Conservation (phyloP, 2,797 vertebrate species). For the Platyrinchus mystaceus region DNA sequence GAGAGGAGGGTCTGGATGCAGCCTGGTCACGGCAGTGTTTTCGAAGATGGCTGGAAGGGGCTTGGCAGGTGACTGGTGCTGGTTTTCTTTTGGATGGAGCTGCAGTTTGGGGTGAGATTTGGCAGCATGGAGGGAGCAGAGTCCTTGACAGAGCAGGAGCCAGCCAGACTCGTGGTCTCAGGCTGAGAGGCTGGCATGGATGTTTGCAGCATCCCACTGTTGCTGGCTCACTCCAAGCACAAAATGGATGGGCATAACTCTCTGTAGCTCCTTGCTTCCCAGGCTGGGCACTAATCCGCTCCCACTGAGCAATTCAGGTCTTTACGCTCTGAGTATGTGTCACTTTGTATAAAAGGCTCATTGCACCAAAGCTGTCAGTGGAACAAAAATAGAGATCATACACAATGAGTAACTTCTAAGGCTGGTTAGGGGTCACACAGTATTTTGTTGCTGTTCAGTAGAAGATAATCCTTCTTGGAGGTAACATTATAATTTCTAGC, state of each 20-base stretch:
- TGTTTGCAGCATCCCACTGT: background rate
- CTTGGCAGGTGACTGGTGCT: background rate
- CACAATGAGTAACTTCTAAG: background rate
- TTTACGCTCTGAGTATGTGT: background rate
- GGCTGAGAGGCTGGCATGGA: background rate
- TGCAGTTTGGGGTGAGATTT: background rate
- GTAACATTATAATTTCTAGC: background rate
- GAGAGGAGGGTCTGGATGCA: background rate
- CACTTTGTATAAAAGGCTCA: background rate
- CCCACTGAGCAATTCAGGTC: background rate
- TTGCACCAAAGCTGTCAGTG: background rate
- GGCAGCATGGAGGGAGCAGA: background rate
- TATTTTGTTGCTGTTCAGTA: background rate
- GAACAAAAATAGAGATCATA: background rate
- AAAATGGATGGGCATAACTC: background rate
- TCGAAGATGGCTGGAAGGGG: background rate
- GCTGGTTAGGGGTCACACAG: background rate
- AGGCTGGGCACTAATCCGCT: background rate
- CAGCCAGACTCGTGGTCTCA: background rate
- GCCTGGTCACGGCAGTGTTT: rapidly evolving
- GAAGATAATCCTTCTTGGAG: background rate
- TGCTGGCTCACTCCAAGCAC: background rate
- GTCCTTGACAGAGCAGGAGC: background rate
- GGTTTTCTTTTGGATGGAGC: background rate
- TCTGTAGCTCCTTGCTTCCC: background rate